Conservation (phyloP, 2,113 vertebrate genomes). For the Apeltes quadracus region DNA sequence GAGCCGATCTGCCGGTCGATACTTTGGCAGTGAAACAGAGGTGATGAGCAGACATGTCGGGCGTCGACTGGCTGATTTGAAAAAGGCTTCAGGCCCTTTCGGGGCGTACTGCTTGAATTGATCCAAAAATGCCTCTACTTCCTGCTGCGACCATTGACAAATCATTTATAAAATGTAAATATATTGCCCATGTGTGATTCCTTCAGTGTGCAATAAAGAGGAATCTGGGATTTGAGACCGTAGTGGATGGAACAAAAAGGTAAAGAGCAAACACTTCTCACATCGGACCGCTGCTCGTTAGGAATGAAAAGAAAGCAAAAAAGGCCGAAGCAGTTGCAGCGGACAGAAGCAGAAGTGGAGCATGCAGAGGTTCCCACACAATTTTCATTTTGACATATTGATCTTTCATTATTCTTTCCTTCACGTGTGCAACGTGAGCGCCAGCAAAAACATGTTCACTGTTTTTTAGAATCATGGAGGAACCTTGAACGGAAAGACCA, state of each 20-base stretch:
- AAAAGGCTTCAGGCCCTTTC: background rate
- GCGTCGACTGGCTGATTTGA: background rate
- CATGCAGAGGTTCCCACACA: conserved; percentile 60
- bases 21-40: conserved; percentile 4
- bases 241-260: background rate
- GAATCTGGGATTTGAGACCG: background rate
- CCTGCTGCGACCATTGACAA: background rate
- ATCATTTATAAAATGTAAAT: background rate
- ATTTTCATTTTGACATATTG: background rate
- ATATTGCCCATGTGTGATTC: background rate
- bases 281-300: conserved; percentile 22
- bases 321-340: conserved; percentile 39
- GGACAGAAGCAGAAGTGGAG: conserved; percentile 20
- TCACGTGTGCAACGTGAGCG: background rate
- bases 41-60: background rate
- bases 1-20: conserved; percentile 18
- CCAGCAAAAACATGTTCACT: background rate
- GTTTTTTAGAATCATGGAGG: conserved; percentile 36
- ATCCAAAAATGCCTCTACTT: background rate
- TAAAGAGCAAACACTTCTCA: too few relatives aligned
- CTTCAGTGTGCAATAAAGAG: background rate
- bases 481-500: conserved; percentile 22
- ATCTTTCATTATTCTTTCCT: too few relatives aligned
- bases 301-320: conserved; percentile 31
- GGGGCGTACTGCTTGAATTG: background rate